phyloP scores from a whole-genome alignment of 1,140 invertebrate species.

The Pseudomyrmex gracilis region DNA sequence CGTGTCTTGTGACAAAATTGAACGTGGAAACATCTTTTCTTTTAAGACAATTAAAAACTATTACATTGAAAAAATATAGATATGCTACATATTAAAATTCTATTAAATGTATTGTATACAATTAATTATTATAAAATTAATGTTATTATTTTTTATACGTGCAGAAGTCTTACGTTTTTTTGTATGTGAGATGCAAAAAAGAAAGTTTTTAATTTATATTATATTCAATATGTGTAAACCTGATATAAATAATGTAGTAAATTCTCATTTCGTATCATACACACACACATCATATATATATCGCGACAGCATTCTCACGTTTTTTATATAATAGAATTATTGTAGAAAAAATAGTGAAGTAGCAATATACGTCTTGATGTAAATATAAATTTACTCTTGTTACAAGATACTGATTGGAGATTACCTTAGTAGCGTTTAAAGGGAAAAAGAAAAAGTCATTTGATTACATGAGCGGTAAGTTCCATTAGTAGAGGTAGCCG shows the following conservation, averaged over 20 bases:
- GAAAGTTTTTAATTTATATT: conserved; percentile 5
- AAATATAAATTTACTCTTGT: not conserved
- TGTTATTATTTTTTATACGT: not conserved
- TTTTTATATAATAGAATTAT: not conserved
- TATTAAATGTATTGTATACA: not conserved
- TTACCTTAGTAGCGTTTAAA: not conserved
- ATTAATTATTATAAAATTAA: not conserved
- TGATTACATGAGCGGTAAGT: conserved; percentile 28
- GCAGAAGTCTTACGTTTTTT: not conserved
- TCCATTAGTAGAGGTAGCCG: conserved; percentile 9
- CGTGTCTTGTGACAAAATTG: conserved; percentile 9
- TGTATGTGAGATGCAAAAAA: not conserved
- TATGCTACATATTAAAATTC: not conserved
- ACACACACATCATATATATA: too few species aligned
- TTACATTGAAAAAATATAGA: not conserved
- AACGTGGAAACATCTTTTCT: not conserved
- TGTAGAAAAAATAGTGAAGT: not conserved
- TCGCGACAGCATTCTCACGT: too few species aligned
- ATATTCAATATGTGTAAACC: conserved; percentile 3
- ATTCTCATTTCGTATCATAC: not conserved
- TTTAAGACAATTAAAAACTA: conserved; percentile 4
- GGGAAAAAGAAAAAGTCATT: not conserved
- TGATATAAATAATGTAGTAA: not conserved
- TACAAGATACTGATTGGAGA: not conserved
- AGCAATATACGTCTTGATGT: not conserved